Base-by-base conservation (phyloP, 2,888 invertebrate species). In the Pollenia griseotomentosa region DNA sequence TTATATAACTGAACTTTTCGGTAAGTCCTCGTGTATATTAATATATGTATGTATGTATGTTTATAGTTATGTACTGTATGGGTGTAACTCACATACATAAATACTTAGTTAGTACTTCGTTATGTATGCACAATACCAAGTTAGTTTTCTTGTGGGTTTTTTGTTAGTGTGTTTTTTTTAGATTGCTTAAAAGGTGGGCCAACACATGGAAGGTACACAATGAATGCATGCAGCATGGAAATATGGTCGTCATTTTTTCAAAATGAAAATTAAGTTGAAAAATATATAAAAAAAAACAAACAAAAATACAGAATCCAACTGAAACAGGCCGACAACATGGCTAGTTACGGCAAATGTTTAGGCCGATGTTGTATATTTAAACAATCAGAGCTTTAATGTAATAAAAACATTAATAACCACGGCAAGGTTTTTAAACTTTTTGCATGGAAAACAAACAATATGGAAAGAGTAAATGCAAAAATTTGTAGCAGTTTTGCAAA, bases 1-100 rank as follows among this genome's bases (percentile, higher is more conserved):
- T 19, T 0, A 14, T 46, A n/a, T 33, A n/a, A 5, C 70, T 11
- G 8, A 61, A 61, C 59, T 12, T n/a, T 44, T 44, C 53, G 16
- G 46, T 19, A 73, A 55, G 19, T n/a, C 66, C 59, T 90, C 88
- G 89, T 87, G 83, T 87, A 89, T 89, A 89, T 91, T 91, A 90
- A 90, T 91, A 90, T 90, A 2, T 23, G 2, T 23, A 23, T 23
- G 23, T 23, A 23, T 23, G 23, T 23, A 66, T 19, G 23, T n/a
- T 11, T 78, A 33, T 44, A 48, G 6, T 12, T 19, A 33, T 55
- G 16, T 46, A 11, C 7, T 19, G 14, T 59, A 61, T 53, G 40
- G 48, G 19, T 53, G 42, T 40, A 23, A 65, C 9, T 57, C 44
- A 42, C 19, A 74, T 51, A 59, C 14, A 51, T 51, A 66, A 65